Conservation (phyloP, 2,797 vertebrate species). For the Tokudaia muenninki region DNA sequence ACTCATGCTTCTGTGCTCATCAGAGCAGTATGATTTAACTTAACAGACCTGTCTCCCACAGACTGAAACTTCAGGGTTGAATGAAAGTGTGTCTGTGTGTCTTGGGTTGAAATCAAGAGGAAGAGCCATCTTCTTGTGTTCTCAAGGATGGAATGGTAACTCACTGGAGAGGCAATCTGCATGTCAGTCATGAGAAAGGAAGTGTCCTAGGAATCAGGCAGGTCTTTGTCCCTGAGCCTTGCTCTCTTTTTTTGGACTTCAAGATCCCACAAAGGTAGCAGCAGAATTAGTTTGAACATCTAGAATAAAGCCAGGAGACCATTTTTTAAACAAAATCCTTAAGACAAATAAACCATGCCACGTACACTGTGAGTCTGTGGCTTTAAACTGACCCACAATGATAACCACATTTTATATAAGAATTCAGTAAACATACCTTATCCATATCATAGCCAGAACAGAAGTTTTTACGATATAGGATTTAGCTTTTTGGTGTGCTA, state of each 20-base stretch:
- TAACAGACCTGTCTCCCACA: neutral
- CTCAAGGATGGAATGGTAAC: neutral
- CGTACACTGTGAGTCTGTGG: neutral
- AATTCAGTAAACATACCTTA: neutral
- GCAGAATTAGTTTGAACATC: neutral
- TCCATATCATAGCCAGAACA: neutral
- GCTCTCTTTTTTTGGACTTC: neutral
- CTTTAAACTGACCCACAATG: slow-evolving; percentile 27
- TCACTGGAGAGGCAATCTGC: neutral
- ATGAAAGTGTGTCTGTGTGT: neutral
- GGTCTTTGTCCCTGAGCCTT: neutral
- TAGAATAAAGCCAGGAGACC: neutral
- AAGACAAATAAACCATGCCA: slow-evolving; percentile 40
- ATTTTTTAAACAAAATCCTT: neutral
- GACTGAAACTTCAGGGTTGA: neutral
- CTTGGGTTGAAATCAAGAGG: neutral
- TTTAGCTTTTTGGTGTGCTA: neutral
- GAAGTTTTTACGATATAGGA: neutral
- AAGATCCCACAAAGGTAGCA: neutral
- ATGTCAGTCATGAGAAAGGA: neutral
- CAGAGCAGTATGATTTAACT: neutral
- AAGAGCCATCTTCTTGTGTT: neutral
- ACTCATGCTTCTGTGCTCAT: neutral
- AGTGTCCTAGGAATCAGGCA: neutral
- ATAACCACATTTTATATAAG: slow-evolving; percentile 22